A percentile compares a stretch with the other conserved stretches of the same genome.
Conservation (phyloP, 2,888 invertebrate genomes). For the Glyphotaelius pellucidus region DNA sequence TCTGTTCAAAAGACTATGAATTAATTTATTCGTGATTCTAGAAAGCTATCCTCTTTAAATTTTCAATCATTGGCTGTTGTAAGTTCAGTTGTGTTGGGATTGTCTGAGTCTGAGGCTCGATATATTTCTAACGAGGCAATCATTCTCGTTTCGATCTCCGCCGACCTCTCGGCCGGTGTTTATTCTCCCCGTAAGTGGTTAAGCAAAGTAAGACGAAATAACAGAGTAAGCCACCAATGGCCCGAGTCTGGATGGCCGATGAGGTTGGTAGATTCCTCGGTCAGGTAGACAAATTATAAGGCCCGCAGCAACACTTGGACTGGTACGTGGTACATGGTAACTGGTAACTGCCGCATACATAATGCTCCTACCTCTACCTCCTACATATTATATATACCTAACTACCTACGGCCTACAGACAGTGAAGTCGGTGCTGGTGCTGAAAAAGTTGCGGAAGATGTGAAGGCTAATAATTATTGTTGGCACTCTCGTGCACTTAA, state of each 20-base stretch:
- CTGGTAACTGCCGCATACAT: not conserved
- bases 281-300: conserved; percentile 53
- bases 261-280: conserved; percentile 45
- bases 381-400: not conserved
- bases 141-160: conserved; percentile 44
- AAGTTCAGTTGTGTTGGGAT: not conserved
- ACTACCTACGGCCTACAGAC: not conserved
- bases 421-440: not conserved
- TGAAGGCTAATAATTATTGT: not conserved
- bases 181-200: conserved; percentile 53
- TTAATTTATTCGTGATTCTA: too few relatives aligned
- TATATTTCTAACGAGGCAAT: conserved; percentile 46
- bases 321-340: conserved; percentile 17
- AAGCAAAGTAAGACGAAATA: conserved; percentile 55
- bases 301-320: conserved; percentile 37
- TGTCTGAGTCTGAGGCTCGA: not conserved
- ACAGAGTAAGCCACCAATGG: conserved; percentile 57
- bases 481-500: not conserved
- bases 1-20: too few relatives aligned
- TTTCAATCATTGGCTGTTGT: not conserved
- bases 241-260: not conserved
- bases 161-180: conserved; percentile 44
- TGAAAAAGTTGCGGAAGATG: not conserved
- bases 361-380: not conserved
- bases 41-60: not conserved